Percentiles rank a stretch among this genome's conserved stretches.
Evolutionary conservation across 2,888 invertebrate species (phyloP).

Genomic region (Athetis lepigone): DNA sequence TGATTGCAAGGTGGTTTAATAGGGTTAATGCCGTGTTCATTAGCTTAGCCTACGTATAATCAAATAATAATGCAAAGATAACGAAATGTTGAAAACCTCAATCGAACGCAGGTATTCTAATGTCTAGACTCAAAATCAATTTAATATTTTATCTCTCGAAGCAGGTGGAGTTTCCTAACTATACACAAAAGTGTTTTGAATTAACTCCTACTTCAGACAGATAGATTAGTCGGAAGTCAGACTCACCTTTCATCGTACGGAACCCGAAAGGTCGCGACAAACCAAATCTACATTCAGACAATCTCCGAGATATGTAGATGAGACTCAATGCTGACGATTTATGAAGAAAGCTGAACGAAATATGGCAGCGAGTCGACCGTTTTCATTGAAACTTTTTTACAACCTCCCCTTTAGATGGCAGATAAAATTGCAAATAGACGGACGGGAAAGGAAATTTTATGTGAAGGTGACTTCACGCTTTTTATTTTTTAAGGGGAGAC

Average conservation of each 20-base stretch:
- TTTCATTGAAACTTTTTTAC: slow-evolving; percentile 86
- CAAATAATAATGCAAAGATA: background rate
- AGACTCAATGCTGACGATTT: slow-evolving; percentile 84
- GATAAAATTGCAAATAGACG: slow-evolving; percentile 85
- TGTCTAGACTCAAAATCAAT: slow-evolving; percentile 6
- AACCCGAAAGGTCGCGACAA: slow-evolving; percentile 60
- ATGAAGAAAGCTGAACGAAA: slow-evolving; percentile 85
- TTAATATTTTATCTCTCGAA: slow-evolving; percentile 4
- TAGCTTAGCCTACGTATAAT: slow-evolving; percentile 24
- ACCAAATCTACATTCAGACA: slow-evolving; percentile 68
- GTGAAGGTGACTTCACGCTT: slow-evolving; percentile 78
- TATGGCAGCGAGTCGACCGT: slow-evolving; percentile 82
- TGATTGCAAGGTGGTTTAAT: slow-evolving; percentile 40
- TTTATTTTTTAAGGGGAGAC: slow-evolving; percentile 70
- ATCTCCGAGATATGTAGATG: slow-evolving; percentile 84
- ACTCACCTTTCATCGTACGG: slow-evolving; percentile 52
- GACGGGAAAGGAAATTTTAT: slow-evolving; percentile 79
- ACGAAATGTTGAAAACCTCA: slow-evolving; percentile 2
- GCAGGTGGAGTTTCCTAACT: slow-evolving; percentile 12
- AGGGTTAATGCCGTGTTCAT: slow-evolving; percentile 27
- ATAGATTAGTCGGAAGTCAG: slow-evolving; percentile 53
- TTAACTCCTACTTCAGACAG: slow-evolving; percentile 42
- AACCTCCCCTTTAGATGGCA: slow-evolving; percentile 80
- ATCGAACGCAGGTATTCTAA: background rate
- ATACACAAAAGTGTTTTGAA: slow-evolving; percentile 24